These are phyloP conservation scores for Peucedramus taeniatus DNA, from an alignment of 2,113 vertebrate species.

Conservation along the genomic window DNA sequence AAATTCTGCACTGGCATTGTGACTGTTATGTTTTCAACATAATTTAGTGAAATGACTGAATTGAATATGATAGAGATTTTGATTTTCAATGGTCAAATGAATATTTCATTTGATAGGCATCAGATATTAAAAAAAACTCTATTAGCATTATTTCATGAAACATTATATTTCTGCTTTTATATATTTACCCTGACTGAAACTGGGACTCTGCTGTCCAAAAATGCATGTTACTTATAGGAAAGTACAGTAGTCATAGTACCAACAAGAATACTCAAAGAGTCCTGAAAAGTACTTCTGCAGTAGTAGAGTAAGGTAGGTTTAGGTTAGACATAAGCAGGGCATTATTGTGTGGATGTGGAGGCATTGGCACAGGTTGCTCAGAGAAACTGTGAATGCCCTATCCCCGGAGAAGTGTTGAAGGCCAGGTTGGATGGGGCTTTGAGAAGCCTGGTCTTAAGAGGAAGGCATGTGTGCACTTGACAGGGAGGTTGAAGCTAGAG, in stretches of 20 bases:
- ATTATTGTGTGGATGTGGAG: background rate
- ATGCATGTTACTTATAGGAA: background rate
- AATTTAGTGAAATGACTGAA: background rate
- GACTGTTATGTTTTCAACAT: accelerated
- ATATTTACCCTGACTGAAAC: background rate
- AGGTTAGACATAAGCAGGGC: background rate
- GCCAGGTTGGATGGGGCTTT: background rate
- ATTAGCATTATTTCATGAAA: background rate
- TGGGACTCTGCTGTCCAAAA: background rate
- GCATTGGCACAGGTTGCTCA: background rate
- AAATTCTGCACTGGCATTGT: background rate
- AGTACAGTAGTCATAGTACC: background rate
- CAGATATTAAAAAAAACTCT: background rate
- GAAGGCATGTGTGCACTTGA: background rate
- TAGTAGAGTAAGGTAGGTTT: background rate
- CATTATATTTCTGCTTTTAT: background rate
- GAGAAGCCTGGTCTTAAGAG: background rate
- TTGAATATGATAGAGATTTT: background rate
- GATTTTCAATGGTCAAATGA: background rate
- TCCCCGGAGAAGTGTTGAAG: background rate
- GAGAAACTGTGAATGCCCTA: background rate
- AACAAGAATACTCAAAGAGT: background rate
- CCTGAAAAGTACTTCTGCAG: background rate
- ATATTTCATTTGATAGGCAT: background rate
- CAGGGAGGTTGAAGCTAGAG: background rate